Conservation (phyloP, 2,888 invertebrate species). For the Eristalis intricaria region DNA sequence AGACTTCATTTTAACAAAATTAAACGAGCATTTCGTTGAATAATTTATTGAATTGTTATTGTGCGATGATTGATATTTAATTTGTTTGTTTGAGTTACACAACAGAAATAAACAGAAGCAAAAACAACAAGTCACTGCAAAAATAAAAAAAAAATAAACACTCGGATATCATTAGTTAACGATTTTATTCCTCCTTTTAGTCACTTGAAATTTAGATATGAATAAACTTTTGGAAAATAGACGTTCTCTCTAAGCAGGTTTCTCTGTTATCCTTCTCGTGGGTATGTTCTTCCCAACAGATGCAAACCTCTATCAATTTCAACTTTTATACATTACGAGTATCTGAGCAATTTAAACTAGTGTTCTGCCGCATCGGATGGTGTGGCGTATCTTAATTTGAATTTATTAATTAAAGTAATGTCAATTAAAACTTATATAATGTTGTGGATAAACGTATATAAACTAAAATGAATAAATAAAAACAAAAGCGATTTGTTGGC, state of each 20-base stretch:
- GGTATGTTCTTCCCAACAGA: conserved; percentile 41
- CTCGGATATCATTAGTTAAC: conserved; percentile 40
- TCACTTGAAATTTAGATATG: conserved; percentile 25
- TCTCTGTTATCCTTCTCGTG: conserved; percentile 43
- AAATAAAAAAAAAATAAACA: conserved; percentile 12
- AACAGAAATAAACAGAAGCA: conserved; percentile 16
- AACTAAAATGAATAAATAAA: conserved; percentile 21
- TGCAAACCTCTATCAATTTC: conserved; percentile 34
- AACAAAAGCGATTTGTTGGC: conserved; percentile 30
- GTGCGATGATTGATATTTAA: conserved; percentile 62
- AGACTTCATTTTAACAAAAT: conserved; percentile 88
- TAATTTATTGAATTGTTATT: conserved; percentile 53
- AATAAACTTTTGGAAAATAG: conserved; percentile 13
- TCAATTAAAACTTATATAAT: conserved; percentile 67
- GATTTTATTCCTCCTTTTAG: conserved; percentile 43
- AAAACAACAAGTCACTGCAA: not conserved
- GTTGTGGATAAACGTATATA: conserved; percentile 55
- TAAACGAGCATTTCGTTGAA: conserved; percentile 64
- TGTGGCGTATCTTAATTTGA: conserved; percentile 57
- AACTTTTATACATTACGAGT: conserved; percentile 71
- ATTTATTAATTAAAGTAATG: conserved; percentile 59
- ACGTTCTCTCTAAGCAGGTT: conserved; percentile 56
- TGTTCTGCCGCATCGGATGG: conserved; percentile 56
- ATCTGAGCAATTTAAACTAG: conserved; percentile 34
- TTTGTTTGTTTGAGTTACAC: conserved; percentile 62